Conservation (phyloP, 2,888 invertebrate genomes). For the Athalia rosae region DNA sequence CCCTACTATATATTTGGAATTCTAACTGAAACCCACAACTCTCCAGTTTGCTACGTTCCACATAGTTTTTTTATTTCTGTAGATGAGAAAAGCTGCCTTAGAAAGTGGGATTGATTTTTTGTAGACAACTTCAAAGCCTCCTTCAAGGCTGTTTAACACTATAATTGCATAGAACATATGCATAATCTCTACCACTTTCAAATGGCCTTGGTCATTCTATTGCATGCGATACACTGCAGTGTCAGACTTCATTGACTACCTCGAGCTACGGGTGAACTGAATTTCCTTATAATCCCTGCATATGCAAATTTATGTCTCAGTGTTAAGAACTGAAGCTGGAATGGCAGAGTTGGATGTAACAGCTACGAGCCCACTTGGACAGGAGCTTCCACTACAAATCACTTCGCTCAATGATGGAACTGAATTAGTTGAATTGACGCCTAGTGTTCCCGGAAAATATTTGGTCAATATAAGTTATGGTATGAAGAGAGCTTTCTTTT, state of each 20-base stretch:
- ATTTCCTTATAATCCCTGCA: conserved; percentile 38
- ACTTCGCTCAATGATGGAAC: conserved; percentile 81
- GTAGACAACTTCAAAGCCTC: conserved; percentile 47
- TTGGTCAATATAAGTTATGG: conserved; percentile 82
- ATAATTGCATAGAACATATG: conserved; percentile 58
- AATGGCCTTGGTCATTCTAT: conserved; percentile 60
- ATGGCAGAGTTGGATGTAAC: conserved; percentile 90
- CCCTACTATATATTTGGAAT: neutral
- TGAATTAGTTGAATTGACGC: conserved; percentile 88
- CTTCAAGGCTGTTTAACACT: conserved; percentile 59
- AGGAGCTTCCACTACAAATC: conserved; percentile 87
- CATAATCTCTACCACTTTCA: conserved; percentile 64
- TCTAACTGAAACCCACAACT: neutral
- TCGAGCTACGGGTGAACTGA: conserved; percentile 8
- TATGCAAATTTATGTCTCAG: conserved; percentile 72
- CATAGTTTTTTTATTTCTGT: no score
- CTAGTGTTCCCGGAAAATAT: conserved; percentile 87
- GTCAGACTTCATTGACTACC: conserved; percentile 7
- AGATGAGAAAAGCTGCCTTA: conserved; percentile 16
- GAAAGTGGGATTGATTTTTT: conserved; percentile 61
- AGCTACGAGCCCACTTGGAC: conserved; percentile 90
- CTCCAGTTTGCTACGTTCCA: neutral
- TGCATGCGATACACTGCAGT: neutral
- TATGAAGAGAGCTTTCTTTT: conserved; percentile 45
- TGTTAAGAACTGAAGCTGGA: conserved; percentile 88